Base-by-base conservation (phyloP, 2,113 vertebrate species). In the Bufo bufo region DNA sequence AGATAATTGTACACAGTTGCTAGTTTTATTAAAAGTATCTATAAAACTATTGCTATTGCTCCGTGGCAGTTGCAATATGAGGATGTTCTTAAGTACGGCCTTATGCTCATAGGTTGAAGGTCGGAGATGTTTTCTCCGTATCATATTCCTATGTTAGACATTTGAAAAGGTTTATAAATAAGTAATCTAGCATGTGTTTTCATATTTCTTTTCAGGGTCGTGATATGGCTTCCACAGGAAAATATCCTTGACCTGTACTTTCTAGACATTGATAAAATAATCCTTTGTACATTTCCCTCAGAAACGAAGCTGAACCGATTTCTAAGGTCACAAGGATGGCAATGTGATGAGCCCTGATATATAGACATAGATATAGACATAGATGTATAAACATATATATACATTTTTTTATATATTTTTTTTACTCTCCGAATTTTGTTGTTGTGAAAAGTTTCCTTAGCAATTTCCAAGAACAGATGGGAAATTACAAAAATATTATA, bases 221-320 rank as follows among this genome's bases (percentile, higher is more conserved):
- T 43, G 66, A 5, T 58, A 16, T 0, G 0, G 17, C 77, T 90
- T 78, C 61, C 63, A 66, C 80, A 85, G 56, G 19, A 87, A 86
- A 72, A 88, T 87, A 90, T 81, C 69, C 85, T 91, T n/a, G 12
- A 90, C 84, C 13, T 90, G 23, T 80, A 85, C 89, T 91, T 85
- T 84, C 59, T 71, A 90, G 82, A 17, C 6, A 77, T 77, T 20
- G 61, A 61, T 89, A 89, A 89, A 92, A 69, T 16, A 13, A 16
- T 81, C 20, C 13, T 80, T 89, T 85, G 10, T 69, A 82, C 79
- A 61, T 13, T 77, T 89, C 59, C 83, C 84, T 75, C 86, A 23
- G 56, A 56, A 85, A 33, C 77, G 84, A 89, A 91, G 61, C 84
- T 82, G 78, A 90, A 91, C 89, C 89, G 54, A 89, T 89, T 79